phyloP scores from a whole-genome alignment of 1,140 invertebrate species.

The Cherax destructor region DNA sequence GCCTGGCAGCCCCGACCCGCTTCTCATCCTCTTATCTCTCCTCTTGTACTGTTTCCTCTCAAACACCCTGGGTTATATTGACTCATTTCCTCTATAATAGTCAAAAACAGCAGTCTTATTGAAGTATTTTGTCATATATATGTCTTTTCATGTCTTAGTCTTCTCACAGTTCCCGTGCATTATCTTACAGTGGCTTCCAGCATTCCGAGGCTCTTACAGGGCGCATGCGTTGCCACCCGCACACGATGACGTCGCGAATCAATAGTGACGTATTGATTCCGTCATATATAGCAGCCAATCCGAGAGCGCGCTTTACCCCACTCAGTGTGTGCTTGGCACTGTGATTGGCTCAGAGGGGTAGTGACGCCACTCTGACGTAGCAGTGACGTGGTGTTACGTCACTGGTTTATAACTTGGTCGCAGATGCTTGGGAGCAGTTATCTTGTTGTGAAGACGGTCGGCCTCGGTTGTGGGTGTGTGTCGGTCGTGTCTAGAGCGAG shows the following conservation, averaged over 20 bases:
- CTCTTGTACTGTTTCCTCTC: neutral
- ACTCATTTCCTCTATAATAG: constrained; percentile 1
- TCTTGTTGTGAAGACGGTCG: constrained; percentile 69
- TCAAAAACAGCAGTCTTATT: neutral
- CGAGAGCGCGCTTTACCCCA: neutral
- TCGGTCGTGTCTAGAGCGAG: constrained; percentile 46
- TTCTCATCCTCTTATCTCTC: neutral
- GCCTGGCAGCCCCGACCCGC: neutral
- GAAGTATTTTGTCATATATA: neutral
- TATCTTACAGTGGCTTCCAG: constrained; percentile 60
- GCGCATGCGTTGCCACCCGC: constrained; percentile 59
- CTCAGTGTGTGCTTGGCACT: neutral
- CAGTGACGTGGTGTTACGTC: constrained; percentile 52
- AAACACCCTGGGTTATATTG: neutral
- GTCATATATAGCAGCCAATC: constrained; percentile 48
- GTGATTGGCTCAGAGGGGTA: neutral
- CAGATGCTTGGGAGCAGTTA: constrained; percentile 62
- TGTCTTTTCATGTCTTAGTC: neutral
- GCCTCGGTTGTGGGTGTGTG: constrained; percentile 66
- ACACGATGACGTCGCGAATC: constrained; percentile 49
- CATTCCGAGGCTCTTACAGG: constrained; percentile 43
- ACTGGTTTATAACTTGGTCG: constrained; percentile 51
- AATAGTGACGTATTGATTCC: constrained; percentile 47
- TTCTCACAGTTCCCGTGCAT: constrained; percentile 17
- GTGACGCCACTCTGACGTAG: constrained; percentile 25